A percentile compares a stretch with the other conserved stretches of the same genome.
phyloP scores from a whole-genome alignment of 1,140 invertebrate genomes.

The Apis cerana region DNA sequence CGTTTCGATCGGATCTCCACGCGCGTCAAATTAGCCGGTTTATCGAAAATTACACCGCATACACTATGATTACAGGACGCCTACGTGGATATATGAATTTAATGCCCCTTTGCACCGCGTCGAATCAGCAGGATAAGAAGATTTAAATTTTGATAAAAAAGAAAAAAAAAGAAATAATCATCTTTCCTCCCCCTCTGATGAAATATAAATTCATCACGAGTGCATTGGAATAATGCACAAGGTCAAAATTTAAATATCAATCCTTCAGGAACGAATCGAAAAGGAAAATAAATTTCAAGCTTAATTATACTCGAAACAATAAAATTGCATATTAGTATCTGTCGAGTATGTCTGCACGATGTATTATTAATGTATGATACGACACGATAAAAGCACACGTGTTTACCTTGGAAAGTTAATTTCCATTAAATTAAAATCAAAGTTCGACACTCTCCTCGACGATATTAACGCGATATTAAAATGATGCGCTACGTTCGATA shows the following conservation, averaged over 20 bases:
- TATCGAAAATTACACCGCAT: conserved; percentile 11
- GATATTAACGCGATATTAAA: background rate
- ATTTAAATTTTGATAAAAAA: background rate
- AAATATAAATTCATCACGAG: too few relatives aligned
- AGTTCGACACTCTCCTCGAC: background rate
- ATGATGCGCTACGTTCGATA: background rate
- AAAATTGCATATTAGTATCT: background rate
- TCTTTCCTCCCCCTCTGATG: too few relatives aligned
- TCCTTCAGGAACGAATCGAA: background rate
- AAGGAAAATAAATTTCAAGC: background rate
- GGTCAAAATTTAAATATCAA: too few relatives aligned
- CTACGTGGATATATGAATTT: background rate
- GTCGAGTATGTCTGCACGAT: background rate
- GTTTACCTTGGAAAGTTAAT: background rate
- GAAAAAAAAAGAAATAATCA: background rate
- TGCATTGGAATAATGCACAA: too few relatives aligned
- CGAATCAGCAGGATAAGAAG: too few relatives aligned
- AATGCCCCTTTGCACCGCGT: too few relatives aligned
- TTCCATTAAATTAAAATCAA: conserved; percentile 10
- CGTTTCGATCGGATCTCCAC: background rate
- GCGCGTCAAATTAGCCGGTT: conserved; percentile 18
- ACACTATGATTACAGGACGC: background rate
- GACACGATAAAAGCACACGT: background rate
- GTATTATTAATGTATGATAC: background rate
- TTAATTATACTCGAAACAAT: background rate